phyloP scores from a whole-genome alignment of 2,797 vertebrate genomes.

The Neolamprologus multifasciatus region DNA sequence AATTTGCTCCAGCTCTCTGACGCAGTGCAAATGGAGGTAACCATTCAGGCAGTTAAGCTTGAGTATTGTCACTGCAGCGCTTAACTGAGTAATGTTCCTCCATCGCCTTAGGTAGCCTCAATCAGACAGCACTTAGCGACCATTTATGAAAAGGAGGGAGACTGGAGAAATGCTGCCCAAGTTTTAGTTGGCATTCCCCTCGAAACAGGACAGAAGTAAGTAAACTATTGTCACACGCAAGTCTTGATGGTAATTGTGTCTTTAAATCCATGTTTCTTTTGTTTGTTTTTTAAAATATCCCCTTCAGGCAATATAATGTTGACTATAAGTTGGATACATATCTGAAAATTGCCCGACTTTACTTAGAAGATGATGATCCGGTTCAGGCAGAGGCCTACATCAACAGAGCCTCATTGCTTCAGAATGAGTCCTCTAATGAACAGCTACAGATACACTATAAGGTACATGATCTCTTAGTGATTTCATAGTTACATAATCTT shows the following conservation, averaged over 20 bases:
- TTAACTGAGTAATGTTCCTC: background rate
- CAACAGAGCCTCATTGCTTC: conserved; percentile 94
- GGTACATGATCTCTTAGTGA: conserved; percentile 55
- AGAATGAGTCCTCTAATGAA: conserved; percentile 97
- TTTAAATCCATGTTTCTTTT: background rate
- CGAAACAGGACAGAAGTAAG: conserved; percentile 98
- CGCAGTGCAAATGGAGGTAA: background rate
- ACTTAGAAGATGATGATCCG: conserved; percentile 95
- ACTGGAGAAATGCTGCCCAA: conserved; percentile 97
- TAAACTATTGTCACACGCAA: background rate
- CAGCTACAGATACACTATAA: conserved; percentile 99
- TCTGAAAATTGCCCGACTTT: conserved; percentile 95
- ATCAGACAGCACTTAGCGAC: conserved; percentile 97
- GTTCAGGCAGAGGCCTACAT: conserved; percentile 98
- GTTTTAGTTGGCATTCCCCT: conserved; percentile 97
- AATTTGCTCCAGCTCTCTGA: background rate
- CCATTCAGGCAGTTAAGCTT: background rate
- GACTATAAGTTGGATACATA: conserved; percentile 99
- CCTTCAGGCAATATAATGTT: conserved; percentile 92
- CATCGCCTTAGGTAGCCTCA: conserved; percentile 85
- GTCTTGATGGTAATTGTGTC: background rate
- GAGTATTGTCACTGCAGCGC: background rate
- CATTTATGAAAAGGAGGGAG: conserved; percentile 97
- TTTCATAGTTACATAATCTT: background rate
- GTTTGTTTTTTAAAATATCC: background rate